Evolutionary conservation across 2,797 vertebrate species (phyloP), one percentile per base, ranked within the genome.

Genomic region (Darevskia mixta): DNA sequence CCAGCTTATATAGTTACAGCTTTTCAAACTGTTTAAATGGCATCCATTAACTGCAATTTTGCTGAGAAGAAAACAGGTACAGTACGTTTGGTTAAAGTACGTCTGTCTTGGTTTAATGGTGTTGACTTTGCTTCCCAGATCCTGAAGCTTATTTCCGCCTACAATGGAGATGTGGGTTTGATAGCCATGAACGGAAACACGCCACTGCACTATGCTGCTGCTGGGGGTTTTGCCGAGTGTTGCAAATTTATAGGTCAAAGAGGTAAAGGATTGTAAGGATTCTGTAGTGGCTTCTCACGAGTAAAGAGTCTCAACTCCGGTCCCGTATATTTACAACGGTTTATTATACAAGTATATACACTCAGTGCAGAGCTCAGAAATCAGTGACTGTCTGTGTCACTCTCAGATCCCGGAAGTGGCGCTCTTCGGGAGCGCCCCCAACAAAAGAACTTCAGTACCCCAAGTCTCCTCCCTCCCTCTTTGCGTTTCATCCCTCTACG

Each of bases 211-310:
- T 98, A 97, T 0, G 98, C 98, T 84, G 99, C 98, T 0, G 95
- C 96, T 64, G 96, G 96, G 1, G 99, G 98, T 45, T 96, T 97
- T 87, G 91, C 96, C 32, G 97, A 97, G 72, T 99, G 98, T 95
- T 99, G 98, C 97, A 98, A 94, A 94, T 99, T 99, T 90, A 95
- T 99, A 94, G 97, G 97, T 90, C 99, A 99, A 95, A 98, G 99
- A 99, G 98, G 99, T 99, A 96, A 83, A 71, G 49, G 35, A 35
- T 35, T 35, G 35, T 35, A 35, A 35, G 35, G 35, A 35, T 35
- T 35, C 35, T 35, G 35, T 35, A 35, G 35, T 35, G 35, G 35
- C 35, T 35, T 35, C 35, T 35, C 35, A 35, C 35, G 35, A 35
- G 35, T 35, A 35, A 35, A 35, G 35, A 35, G 35, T 35, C 35